Conservation (phyloP, 2,888 invertebrate genomes). For the Stenurella melanura region DNA sequence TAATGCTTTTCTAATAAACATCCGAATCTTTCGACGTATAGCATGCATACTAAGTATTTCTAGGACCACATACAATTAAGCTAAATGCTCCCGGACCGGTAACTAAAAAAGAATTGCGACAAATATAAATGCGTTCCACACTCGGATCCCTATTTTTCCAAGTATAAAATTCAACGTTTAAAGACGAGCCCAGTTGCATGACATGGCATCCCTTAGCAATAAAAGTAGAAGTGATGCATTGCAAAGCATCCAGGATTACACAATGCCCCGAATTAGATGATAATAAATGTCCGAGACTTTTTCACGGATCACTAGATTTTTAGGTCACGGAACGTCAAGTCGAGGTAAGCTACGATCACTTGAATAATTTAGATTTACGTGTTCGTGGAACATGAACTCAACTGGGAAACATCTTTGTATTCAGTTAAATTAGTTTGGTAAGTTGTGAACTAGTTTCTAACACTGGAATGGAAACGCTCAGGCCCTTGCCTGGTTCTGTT, state of each 20-base stretch:
- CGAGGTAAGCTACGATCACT: conserved; percentile 21
- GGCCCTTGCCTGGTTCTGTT: neutral
- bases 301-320: conserved; percentile 21
- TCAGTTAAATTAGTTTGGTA: conserved; percentile 35
- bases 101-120: neutral
- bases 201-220: neutral
- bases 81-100: neutral
- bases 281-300: conserved; percentile 28
- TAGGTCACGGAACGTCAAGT: conserved; percentile 26
- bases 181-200: neutral
- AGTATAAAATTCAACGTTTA: conserved; percentile 19
- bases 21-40: too few relatives aligned
- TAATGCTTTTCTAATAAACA: too few relatives aligned
- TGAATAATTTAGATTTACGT: conserved; percentile 36
- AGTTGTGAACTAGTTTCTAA: conserved; percentile 32
- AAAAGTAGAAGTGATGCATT: conserved; percentile 17
- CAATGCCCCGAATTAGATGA: conserved; percentile 18
- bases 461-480: conserved; percentile 11
- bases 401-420: conserved; percentile 31
- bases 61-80: neutral
- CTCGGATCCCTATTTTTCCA: neutral
- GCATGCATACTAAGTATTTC: neutral
- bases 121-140: neutral
- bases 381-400: conserved; percentile 19
- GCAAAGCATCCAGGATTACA: neutral